Conservation (phyloP, 2,113 vertebrate genomes). For the Myrmecobius fasciatus region DNA sequence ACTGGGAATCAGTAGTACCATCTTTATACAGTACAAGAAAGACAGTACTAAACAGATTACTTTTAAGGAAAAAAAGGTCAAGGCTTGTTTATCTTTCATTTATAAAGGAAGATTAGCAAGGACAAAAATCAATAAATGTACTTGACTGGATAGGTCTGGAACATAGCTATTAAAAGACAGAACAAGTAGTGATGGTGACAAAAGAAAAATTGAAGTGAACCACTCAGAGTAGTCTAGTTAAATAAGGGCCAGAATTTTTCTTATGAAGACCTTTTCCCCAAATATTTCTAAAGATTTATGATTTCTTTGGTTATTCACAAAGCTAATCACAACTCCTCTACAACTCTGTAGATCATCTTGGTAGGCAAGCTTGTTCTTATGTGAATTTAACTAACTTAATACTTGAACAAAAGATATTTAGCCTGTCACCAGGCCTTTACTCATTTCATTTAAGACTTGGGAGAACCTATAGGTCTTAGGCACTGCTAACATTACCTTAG, state of each 20-base stretch:
- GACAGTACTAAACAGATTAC: neutral
- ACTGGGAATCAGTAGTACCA: neutral
- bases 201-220: neutral
- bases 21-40: neutral
- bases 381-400: neutral
- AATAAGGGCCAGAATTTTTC: neutral
- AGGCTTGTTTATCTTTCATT: slow-evolving; percentile 3
- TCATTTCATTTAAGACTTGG: neutral
- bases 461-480: neutral
- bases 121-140: slow-evolving; percentile 1
- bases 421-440: neutral
- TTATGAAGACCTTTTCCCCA: neutral
- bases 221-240: neutral
- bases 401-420: neutral
- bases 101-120: neutral
- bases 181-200: neutral
- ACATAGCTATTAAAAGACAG: neutral
- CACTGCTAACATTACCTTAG: neutral
- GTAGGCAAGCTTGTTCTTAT: neutral
- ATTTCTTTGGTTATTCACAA: neutral
- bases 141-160: neutral
- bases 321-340: neutral
- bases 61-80: slow-evolving; percentile 2
- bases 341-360: neutral
- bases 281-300: neutral